Percentiles rank a stretch among this genome's conserved stretches.
Evolutionary conservation across 2,797 vertebrate species (phyloP).

Genomic region (Paguma larvata): DNA sequence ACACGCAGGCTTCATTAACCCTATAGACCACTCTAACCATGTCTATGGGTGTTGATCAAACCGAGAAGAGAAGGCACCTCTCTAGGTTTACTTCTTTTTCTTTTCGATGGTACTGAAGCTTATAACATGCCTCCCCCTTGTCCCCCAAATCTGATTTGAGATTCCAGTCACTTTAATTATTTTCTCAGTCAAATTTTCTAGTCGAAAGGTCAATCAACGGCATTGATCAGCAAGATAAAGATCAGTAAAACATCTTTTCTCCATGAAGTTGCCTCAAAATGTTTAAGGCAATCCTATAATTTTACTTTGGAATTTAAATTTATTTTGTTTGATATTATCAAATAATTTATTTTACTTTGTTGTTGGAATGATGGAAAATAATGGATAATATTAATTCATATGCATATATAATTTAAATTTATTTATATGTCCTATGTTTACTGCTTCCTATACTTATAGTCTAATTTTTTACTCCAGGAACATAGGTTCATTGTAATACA

Average conservation of each 20-base stretch:
- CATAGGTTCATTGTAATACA: not conserved
- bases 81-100: not conserved
- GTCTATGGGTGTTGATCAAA: conserved; percentile 29
- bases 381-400: not conserved
- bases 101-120: not conserved
- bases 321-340: not conserved
- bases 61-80: conserved; percentile 27
- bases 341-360: not conserved
- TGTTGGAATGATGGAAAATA: not conserved
- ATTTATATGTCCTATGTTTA: not conserved
- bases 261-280: not conserved
- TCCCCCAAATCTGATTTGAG: not conserved
- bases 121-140: not conserved
- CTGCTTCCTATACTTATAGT: not conserved
- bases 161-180: conserved; percentile 61
- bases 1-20: not conserved
- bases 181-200: conserved; percentile 65
- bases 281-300: not conserved
- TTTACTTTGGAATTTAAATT: conserved; percentile 49
- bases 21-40: not conserved
- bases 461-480: not conserved
- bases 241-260: not conserved
- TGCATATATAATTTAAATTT: not conserved
- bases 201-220: not conserved
- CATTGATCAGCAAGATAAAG: not conserved